Conservation (phyloP, 2,797 vertebrate species). For the Holocentrus rufus region DNA sequence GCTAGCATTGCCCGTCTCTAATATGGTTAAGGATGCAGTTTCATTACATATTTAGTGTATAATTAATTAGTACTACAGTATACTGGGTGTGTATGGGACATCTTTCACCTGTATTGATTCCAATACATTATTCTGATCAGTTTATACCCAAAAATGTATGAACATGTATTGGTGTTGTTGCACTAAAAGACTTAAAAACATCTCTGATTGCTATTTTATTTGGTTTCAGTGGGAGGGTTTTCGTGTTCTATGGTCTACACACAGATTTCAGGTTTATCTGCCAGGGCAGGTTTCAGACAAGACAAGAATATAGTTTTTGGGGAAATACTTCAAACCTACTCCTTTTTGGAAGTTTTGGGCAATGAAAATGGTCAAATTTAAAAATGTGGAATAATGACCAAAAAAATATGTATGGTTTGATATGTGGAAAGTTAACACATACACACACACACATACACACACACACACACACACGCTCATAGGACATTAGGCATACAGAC, state of each 20-base stretch:
- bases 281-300: too few relatives aligned
- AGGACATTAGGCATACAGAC: neutral
- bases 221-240: too few relatives aligned
- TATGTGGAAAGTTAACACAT: neutral
- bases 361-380: too few relatives aligned
- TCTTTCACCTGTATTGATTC: conserved; percentile 8
- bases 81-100: conserved; percentile 3
- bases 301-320: too few relatives aligned
- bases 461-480: conserved; percentile 11
- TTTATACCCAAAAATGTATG: neutral
- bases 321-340: too few relatives aligned
- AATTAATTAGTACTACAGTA: conserved; percentile 15
- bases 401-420: too few relatives aligned
- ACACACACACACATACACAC: conserved; percentile 10
- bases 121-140: conserved; percentile 6
- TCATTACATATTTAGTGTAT: neutral
- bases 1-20: neutral
- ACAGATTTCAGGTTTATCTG: too few relatives aligned
- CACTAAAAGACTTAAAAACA: too few relatives aligned
- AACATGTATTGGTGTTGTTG: neutral
- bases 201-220: too few relatives aligned
- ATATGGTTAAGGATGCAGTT: neutral
- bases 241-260: too few relatives aligned
- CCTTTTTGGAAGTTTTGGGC: too few relatives aligned
- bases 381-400: too few relatives aligned